Conservation (phyloP, 2,797 vertebrate genomes). For the Fratercula arctica region DNA sequence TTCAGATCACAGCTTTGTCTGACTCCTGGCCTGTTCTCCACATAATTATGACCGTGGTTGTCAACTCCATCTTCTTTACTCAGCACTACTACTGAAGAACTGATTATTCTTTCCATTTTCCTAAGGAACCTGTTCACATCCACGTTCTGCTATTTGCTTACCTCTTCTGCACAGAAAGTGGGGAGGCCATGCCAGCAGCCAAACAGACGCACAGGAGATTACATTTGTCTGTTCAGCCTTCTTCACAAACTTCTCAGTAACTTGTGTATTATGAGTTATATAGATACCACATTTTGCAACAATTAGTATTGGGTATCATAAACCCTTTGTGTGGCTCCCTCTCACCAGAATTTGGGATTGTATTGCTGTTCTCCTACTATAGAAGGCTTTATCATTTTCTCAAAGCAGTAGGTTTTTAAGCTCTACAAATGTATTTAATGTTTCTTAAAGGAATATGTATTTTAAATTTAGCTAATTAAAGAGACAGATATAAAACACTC, state of each 20-base stretch:
- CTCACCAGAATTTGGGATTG: neutral
- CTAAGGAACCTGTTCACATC: neutral
- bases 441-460: neutral
- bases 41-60: fast-evolving
- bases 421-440: neutral
- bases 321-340: neutral
- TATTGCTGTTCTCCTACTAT: neutral
- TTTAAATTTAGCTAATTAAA: neutral
- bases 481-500: neutral
- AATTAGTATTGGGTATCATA: neutral
- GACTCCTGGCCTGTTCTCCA: neutral
- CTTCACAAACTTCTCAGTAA: neutral
- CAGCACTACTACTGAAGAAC: neutral
- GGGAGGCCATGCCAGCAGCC: neutral
- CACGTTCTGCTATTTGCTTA: neutral
- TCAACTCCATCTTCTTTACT: neutral
- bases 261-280: neutral
- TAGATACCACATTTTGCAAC: neutral
- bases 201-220: neutral
- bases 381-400: neutral
- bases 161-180: neutral
- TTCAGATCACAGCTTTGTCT: neutral
- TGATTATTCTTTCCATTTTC: neutral
- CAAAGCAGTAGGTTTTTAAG: neutral
- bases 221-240: neutral